Evolutionary conservation across 2,797 vertebrate genomes (phyloP).

Genomic region (Coendou prehensilis): DNA sequence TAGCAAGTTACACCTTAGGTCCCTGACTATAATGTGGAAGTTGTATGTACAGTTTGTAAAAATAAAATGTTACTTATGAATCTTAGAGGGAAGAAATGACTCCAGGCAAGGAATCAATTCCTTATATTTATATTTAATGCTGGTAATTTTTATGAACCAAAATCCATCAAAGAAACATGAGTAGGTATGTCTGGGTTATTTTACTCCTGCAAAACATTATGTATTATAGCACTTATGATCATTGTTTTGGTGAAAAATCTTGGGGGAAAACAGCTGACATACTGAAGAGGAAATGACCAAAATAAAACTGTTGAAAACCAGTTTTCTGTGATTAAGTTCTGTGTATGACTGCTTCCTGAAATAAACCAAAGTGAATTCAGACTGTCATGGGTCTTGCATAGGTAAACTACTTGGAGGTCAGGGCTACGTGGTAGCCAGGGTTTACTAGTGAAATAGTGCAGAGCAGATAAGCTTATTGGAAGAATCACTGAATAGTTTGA

Average conservation of each 20-base stretch:
- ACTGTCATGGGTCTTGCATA: constrained; percentile 90
- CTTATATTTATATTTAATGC: constrained; percentile 59
- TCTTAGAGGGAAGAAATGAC: constrained; percentile 73
- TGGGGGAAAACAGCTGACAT: constrained; percentile 80
- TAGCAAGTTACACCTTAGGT: constrained; percentile 83
- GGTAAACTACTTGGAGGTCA: constrained; percentile 90
- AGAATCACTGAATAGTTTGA: constrained; percentile 83
- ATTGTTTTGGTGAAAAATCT: constrained; percentile 82
- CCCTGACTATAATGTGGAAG: constrained; percentile 87
- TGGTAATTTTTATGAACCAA: constrained; percentile 81
- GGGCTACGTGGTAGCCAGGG: constrained; percentile 89
- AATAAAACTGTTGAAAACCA: constrained; percentile 70
- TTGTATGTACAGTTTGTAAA: constrained; percentile 79
- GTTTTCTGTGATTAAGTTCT: constrained; percentile 54
- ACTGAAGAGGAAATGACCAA: constrained; percentile 75
- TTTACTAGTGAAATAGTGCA: constrained; percentile 87
- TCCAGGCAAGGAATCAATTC: constrained; percentile 61
- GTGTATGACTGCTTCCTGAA: constrained; percentile 81
- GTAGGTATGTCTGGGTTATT: constrained; percentile 76
- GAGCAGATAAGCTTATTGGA: constrained; percentile 86
- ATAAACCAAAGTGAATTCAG: constrained; percentile 83
- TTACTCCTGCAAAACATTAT: constrained; percentile 80
- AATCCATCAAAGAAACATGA: constrained; percentile 73
- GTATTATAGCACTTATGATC: constrained; percentile 80
- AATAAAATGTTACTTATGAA: constrained; percentile 76